phyloP scores from a whole-genome alignment of 2,888 invertebrate species.

The Microctonus brassicae region DNA sequence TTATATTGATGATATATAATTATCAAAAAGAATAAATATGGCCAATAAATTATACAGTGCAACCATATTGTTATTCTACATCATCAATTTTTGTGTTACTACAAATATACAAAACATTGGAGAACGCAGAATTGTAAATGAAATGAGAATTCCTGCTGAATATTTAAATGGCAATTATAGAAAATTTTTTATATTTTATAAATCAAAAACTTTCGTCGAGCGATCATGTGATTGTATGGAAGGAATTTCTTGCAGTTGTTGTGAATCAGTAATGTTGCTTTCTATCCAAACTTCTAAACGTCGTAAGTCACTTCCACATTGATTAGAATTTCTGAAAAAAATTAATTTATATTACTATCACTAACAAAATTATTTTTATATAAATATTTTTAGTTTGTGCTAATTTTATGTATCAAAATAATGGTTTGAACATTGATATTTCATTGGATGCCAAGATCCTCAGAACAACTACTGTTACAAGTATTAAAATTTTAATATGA shows the following conservation, averaged over 20 bases:
- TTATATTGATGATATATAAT: not conserved
- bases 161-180: not conserved
- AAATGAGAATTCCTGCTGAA: not conserved
- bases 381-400: slow-evolving; percentile 55
- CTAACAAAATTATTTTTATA: not conserved
- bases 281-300: slow-evolving; percentile 48
- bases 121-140: not conserved
- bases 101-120: not conserved
- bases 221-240: slow-evolving; percentile 52
- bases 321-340: not conserved
- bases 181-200: slow-evolving; percentile 48
- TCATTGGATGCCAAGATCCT: slow-evolving; percentile 51
- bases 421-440: slow-evolving; percentile 55
- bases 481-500: slow-evolving; percentile 46
- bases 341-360: not conserved
- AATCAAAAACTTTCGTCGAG: slow-evolving; percentile 47
- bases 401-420: slow-evolving; percentile 56
- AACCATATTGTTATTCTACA: not conserved
- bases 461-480: slow-evolving; percentile 49
- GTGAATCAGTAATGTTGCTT: slow-evolving; percentile 56
- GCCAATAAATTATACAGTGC: not conserved
- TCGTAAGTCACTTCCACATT: slow-evolving; percentile 56
- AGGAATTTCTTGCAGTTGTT: slow-evolving; percentile 55
- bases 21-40: not conserved
- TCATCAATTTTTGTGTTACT: not conserved